Evolutionary conservation across 2,888 invertebrate species (phyloP), one percentile per base, ranked within the genome.

Genomic region (Trissonchulus sp.): DNA sequence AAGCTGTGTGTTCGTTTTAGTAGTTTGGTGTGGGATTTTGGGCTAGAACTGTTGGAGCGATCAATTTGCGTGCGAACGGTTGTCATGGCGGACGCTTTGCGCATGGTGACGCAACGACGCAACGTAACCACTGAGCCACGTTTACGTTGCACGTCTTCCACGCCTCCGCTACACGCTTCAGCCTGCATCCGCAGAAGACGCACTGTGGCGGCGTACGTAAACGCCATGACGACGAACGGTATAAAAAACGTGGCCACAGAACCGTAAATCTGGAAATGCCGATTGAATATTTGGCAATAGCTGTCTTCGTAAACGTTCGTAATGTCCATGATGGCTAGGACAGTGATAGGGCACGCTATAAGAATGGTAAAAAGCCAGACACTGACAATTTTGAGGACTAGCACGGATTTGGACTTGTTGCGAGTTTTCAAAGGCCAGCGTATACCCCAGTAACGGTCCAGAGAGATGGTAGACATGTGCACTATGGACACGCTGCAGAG

Each of bases 211-310:
- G 93, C 91, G 84, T 96, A 97, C n/a, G 95, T 94, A 77, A 94
- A 88, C 83, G 95, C 88, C 96, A 97, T 97, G 79, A 97, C 94
- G 65, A 91, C 89, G 79, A 97, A 88, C 0, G 97, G 97, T 78
- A 97, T 94, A 88, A 96, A 95, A 87, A 97, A 97, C 80, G 94
- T 94, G 81, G 94, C 91, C 81, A 95, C 91, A 75, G 95, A 95
- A 60, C 96, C 97, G 81, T 82, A 82, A 3, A 77, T 68, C 75
- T 74, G 72, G 74, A 79, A 80, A 28, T 68, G 76, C 60, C 62
- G 78, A 78, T 83, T 83, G 77, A 80, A 81, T 78, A 88, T 85
- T 74, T 83, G 84, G 81, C 88, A 88, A 33, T 81, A 76, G 31
- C 81, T 77, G 37, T 82, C 79, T 62, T 85, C 84, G 60, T 86